These are phyloP conservation scores for Temnothorax longispinosus DNA, from an alignment of 1,140 invertebrate species.

Conservation along the genomic window DNA sequence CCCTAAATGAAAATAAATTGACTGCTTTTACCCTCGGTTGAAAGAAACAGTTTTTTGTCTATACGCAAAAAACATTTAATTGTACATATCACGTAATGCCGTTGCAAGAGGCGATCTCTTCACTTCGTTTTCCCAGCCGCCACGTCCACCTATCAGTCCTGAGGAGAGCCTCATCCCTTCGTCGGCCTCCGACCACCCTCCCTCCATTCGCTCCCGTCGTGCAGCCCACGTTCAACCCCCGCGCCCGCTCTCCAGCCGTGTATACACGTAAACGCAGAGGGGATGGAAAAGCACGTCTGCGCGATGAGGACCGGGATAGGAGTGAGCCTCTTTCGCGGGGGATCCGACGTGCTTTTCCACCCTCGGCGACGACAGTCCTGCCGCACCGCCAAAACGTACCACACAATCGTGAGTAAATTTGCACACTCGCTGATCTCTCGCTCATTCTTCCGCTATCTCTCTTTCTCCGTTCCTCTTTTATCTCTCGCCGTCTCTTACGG, in stretches of 20 bases:
- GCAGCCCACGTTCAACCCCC: constrained; percentile 14
- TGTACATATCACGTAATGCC: neutral
- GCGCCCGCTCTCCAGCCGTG: constrained; percentile 36
- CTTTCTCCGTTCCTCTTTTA: neutral
- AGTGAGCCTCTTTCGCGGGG: constrained; percentile 73
- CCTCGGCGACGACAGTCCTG: constrained; percentile 82
- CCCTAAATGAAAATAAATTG: neutral
- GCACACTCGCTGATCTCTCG: constrained; percentile 60
- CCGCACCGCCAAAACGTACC: constrained; percentile 84
- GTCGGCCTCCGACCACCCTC: constrained; percentile 37
- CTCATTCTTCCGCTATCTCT: constrained; percentile 11
- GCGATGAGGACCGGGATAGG: constrained; percentile 63
- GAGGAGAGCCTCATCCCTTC: constrained; percentile 55
- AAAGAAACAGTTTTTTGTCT: neutral
- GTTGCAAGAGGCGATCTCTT: constrained; percentile 29
- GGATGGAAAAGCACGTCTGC: constrained; percentile 70
- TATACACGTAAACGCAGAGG: constrained; percentile 63
- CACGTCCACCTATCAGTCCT: constrained; percentile 38
- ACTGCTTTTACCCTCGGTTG: neutral
- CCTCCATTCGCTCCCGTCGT: constrained; percentile 4
- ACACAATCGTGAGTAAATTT: constrained; percentile 85
- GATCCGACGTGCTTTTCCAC: constrained; percentile 75
- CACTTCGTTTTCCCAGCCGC: constrained; percentile 25
- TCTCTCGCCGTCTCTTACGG: constrained; percentile 14
- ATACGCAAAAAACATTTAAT: neutral